A percentile compares a stretch with the other conserved stretches of the same genome.
Conservation (phyloP, 2,888 invertebrate genomes). For the Scaptomyza caliginosa region DNA sequence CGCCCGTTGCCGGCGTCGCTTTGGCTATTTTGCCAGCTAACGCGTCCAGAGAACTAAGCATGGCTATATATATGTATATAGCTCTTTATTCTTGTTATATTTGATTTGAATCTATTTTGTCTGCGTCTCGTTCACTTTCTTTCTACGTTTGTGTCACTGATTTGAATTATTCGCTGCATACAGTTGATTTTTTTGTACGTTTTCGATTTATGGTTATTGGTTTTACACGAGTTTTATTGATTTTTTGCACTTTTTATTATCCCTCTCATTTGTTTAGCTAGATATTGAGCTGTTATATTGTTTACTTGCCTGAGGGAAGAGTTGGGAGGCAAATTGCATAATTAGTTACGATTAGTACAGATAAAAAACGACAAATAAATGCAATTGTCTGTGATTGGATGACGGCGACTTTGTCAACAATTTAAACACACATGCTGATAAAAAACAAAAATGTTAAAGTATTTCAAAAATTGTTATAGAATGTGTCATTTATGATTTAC, state of each 20-base stretch:
- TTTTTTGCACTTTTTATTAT: conserved; percentile 16
- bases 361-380: conserved; percentile 41
- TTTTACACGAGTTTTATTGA: conserved; percentile 8
- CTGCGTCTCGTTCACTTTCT: background rate
- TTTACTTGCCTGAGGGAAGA: conserved; percentile 81
- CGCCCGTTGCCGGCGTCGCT: conserved; percentile 87
- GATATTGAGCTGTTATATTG: conserved; percentile 37
- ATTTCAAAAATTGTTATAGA: too few relatives aligned
- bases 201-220: background rate
- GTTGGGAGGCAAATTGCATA: conserved; percentile 70
- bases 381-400: conserved; percentile 39
- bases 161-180: background rate
- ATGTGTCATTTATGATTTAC: too few relatives aligned
- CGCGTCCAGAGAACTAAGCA: conserved; percentile 94
- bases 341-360: conserved; percentile 73
- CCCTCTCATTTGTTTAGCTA: conserved; percentile 24
- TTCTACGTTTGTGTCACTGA: background rate
- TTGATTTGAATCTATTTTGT: background rate
- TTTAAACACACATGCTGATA: conserved; percentile 5
- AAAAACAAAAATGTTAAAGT: background rate
- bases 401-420: conserved; percentile 49
- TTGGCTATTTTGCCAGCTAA: conserved; percentile 94
- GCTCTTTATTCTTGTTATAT: background rate
- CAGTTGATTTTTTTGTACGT: background rate
- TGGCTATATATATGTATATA: conserved; percentile 72